Conservation (phyloP, 2,113 vertebrate species). For the Rissa tridactyla region DNA sequence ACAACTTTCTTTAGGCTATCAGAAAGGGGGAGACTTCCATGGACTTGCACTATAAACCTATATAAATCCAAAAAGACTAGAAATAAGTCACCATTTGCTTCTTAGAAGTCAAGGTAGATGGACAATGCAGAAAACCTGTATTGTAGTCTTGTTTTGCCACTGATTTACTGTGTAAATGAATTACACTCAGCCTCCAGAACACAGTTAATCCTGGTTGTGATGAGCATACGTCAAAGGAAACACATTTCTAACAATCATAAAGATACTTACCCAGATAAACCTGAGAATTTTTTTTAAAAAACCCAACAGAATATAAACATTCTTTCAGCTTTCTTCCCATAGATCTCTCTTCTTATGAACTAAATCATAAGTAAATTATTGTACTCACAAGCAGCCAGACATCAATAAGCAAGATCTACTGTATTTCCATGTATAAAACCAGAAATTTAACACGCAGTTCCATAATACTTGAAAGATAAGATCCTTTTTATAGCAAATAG, state of each 20-base stretch:
- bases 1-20: not conserved
- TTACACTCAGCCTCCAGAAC: not conserved
- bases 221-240: not conserved
- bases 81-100: not conserved
- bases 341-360: not conserved
- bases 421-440: not conserved
- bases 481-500: conserved; percentile 30
- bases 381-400: not conserved
- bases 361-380: not conserved
- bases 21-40: not conserved
- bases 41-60: not conserved
- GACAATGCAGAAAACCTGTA: not conserved
- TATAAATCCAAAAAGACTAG: not conserved
- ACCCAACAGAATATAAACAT: not conserved
- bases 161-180: not conserved
- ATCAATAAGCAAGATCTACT: not conserved
- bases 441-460: not conserved
- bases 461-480: conserved; percentile 13
- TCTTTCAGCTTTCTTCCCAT: not conserved
- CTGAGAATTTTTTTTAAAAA: not conserved
- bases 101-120: not conserved
- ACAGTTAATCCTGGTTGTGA: not conserved
- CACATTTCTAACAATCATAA: not conserved
- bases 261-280: not conserved
- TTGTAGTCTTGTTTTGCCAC: not conserved